Conservation (phyloP, 2,113 vertebrate species). For the Salvelinus alpinus region DNA sequence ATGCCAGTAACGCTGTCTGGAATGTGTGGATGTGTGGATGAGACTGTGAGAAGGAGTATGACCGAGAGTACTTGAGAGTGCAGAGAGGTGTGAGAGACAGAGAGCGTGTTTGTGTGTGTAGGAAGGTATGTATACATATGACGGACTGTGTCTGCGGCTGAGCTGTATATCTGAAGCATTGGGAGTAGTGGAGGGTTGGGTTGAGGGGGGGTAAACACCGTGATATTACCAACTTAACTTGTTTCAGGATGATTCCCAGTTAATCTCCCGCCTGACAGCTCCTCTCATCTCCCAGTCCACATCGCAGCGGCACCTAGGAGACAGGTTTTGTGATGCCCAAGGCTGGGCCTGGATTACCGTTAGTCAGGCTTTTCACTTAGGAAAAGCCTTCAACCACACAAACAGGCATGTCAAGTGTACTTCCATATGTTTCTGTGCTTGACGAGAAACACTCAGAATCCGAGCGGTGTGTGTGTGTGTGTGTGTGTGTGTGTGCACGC, state of each 20-base stretch:
- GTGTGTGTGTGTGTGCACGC: too few species aligned
- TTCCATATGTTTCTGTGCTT: background rate
- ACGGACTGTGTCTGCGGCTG: background rate
- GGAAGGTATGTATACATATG: background rate
- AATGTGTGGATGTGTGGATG: background rate
- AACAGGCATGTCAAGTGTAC: background rate
- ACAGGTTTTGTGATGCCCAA: conserved; percentile 21
- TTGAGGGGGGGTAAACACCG: conserved; percentile 15
- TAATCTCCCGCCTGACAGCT: conserved; percentile 59
- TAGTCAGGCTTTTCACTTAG: conserved; percentile 20
- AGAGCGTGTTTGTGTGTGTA: background rate
- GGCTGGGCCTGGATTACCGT: conserved; percentile 11
- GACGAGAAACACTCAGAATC: background rate
- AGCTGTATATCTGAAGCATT: background rate
- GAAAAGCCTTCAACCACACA: background rate
- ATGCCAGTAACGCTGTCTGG: conserved; percentile 22
- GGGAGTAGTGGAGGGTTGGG: conserved; percentile 4
- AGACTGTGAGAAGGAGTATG: background rate
- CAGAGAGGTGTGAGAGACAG: background rate
- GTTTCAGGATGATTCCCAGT: conserved; percentile 38
- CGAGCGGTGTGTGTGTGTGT: too few species aligned
- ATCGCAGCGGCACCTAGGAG: conserved; percentile 25
- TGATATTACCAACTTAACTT: conserved; percentile 21
- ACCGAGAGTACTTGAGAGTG: background rate
- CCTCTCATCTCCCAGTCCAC: conserved; percentile 46